Percentiles rank a stretch among this genome's conserved stretches.
These are phyloP conservation scores for Crotalus viridis DNA, from an alignment of 2,113 vertebrate species.

Conservation along the genomic window DNA sequence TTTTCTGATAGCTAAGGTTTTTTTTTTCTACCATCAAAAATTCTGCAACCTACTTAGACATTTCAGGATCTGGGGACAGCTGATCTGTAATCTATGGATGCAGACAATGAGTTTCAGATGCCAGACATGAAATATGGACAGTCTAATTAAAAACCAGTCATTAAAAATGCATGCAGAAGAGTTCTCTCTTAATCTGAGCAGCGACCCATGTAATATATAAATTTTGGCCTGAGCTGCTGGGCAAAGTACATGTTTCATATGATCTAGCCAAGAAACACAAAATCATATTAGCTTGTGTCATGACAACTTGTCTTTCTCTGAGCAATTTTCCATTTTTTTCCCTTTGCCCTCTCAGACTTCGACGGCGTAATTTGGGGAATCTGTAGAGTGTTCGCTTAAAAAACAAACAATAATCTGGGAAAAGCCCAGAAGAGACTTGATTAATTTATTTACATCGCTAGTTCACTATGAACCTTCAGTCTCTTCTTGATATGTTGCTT, in stretches of 20 bases:
- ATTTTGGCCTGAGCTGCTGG: neutral
- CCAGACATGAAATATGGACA: too few relatives aligned
- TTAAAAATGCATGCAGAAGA: neutral
- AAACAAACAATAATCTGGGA: neutral
- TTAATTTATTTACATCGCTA: neutral
- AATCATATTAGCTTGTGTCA: too few relatives aligned
- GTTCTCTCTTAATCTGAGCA: neutral
- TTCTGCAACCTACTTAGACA: too few relatives aligned
- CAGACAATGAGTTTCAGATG: too few relatives aligned
- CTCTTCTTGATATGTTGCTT: neutral
- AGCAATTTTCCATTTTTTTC: too few relatives aligned
- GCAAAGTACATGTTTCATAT: neutral
- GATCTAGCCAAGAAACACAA: neutral
- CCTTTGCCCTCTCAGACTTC: too few relatives aligned
- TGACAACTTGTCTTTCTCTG: too few relatives aligned
- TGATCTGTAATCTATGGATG: too few relatives aligned
- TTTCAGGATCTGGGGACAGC: too few relatives aligned
- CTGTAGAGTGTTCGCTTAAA: neutral
- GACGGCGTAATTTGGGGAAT: neutral
- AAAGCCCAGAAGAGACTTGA: neutral
- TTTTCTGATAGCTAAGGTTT: too few relatives aligned
- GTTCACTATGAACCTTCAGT: neutral
- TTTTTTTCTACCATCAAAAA: too few relatives aligned
- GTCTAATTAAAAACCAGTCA: too few relatives aligned
- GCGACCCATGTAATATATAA: neutral